A percentile compares a stretch with the other conserved stretches of the same genome.
These are phyloP conservation scores for Chydorus sphaericus DNA, from an alignment of 2,888 invertebrate species.

Conservation along the genomic window DNA sequence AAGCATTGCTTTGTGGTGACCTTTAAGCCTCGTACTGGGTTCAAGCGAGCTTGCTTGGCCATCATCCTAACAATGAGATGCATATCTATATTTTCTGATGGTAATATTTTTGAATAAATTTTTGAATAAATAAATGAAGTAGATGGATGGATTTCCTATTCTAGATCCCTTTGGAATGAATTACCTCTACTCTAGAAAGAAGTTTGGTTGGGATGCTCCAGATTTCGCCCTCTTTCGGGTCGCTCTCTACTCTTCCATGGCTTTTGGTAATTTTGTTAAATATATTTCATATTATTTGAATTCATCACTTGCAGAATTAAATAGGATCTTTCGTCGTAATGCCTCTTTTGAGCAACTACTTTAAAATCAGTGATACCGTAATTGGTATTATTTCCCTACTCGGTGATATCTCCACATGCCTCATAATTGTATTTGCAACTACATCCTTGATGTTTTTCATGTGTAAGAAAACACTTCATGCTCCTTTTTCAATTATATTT, in stretches of 20 bases:
- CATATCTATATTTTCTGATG: background rate
- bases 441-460: background rate
- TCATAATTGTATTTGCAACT: background rate
- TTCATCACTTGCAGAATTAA: too few species aligned
- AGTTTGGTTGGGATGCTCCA: constrained; percentile 10
- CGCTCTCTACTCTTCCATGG: background rate
- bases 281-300: too few species aligned
- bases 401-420: background rate
- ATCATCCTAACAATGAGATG: background rate
- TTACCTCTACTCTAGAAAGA: constrained; percentile 9
- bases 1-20: background rate
- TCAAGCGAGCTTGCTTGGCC: background rate
- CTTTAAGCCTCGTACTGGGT: background rate
- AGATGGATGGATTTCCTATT: too few species aligned
- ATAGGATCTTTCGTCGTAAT: background rate
- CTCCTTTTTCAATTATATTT: background rate
- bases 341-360: background rate
- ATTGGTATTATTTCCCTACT: background rate
- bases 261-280: background rate
- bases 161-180: background rate
- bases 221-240: constrained; percentile 2
- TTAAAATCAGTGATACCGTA: background rate
- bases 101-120: background rate
- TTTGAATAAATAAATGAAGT: background rate
- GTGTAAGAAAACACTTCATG: background rate